Conservation (phyloP, 2,888 invertebrate species). For the Caenorhabditis japonica region DNA sequence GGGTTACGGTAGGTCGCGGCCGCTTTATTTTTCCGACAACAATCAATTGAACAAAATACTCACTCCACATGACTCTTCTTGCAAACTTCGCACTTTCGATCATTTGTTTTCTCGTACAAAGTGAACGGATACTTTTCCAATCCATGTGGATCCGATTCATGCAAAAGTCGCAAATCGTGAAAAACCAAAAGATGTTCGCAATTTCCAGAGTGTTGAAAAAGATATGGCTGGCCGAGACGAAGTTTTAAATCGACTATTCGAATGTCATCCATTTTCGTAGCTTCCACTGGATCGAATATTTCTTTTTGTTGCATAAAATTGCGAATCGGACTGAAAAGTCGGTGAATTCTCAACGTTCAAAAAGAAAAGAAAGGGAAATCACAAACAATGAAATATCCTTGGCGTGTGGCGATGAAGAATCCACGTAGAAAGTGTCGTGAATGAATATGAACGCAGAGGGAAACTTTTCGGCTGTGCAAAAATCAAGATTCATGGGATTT, state of each 20-base stretch:
- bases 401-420: constrained; percentile 17
- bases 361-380: no score
- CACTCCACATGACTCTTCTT: constrained; percentile 65
- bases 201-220: constrained; percentile 67
- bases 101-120: constrained; percentile 62
- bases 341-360: not conserved
- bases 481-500: constrained; percentile 36
- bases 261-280: constrained; percentile 40
- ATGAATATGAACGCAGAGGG: constrained; percentile 66
- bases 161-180: constrained; percentile 71
- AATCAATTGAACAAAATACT: no score
- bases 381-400: constrained; percentile 27
- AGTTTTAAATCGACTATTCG: constrained; percentile 61
- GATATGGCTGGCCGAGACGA: constrained; percentile 64
- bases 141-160: constrained; percentile 65
- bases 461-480: constrained; percentile 31
- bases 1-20: no score
- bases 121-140: constrained; percentile 63
- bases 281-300: constrained; percentile 52
- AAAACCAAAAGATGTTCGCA: constrained; percentile 71
- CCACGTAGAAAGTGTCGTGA: constrained; percentile 65
- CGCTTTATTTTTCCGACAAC: no score
- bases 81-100: constrained; percentile 65
- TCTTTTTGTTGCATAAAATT: constrained; percentile 58
- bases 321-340: constrained; percentile 58